phyloP scores from a whole-genome alignment of 2,888 invertebrate genomes.

The Lagria hirta region DNA sequence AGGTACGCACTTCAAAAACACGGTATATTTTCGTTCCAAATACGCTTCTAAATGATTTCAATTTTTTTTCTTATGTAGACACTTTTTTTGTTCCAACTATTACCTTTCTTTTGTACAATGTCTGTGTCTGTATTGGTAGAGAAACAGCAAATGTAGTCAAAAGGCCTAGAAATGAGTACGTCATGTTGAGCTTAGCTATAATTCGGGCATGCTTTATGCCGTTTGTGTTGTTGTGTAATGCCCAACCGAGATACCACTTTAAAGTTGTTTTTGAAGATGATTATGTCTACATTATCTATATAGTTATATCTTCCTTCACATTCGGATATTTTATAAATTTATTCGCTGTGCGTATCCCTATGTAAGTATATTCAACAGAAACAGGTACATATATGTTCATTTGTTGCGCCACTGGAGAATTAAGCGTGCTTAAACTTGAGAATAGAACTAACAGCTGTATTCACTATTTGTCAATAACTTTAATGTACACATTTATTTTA shows the following conservation, averaged over 20 bases:
- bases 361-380: no score
- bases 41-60: not conserved
- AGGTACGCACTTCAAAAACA: no score
- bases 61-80: conserved; percentile 3
- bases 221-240: not conserved
- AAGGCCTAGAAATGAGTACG: conserved; percentile 7
- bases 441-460: no score
- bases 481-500: no score
- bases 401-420: no score
- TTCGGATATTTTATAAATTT: conserved; percentile 5
- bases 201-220: conserved; percentile 1
- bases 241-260: not conserved
- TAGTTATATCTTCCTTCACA: conserved; percentile 1
- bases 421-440: no score
- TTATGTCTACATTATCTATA: not conserved
- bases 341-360: not conserved
- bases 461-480: no score
- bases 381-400: no score
- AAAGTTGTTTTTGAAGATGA: not conserved
- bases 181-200: not conserved
- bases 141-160: conserved; percentile 18
- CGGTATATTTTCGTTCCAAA: no score
- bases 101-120: conserved; percentile 1
- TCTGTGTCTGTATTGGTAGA: conserved; percentile 6
- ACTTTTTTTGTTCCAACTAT: conserved; percentile 3